Evolutionary conservation across 2,113 vertebrate species (phyloP), one percentile per base, ranked within the genome.

Genomic region (Platycercus adscitus): DNA sequence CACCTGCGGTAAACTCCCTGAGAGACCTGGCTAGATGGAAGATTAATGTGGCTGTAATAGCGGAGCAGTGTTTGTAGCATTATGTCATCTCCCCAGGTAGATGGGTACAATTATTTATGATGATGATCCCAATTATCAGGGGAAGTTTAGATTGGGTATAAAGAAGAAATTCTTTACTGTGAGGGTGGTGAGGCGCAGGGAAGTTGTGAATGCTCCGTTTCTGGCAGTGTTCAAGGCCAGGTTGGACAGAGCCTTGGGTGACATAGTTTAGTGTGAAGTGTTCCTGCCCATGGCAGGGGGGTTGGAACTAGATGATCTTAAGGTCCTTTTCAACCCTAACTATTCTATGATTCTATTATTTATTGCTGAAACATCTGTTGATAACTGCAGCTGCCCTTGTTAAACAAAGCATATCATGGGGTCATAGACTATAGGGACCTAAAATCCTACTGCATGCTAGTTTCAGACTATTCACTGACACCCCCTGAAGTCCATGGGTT

Each of bases 361-460:
- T 98, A 98, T 98, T 98, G 98, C 98, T 49, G 97, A 98, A 98
- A 98, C 98, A 98, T 98, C 98, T 98, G 98, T 98, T 98, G 98
- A 98, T 98, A 98, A 98, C 97, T 97, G 98, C 98, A 98, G 98
- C 98, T 98, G 98, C 97, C 98, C 97, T 86, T 79, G 97, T 95
- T 89, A 96, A 97, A 98, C 98, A 98, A 98, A 98, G 97, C 96
- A 72, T 96, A 97, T 97, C 96, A 14, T 66, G 92, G 97, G 98
- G 98, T 98, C 97, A 97, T 44, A 92, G 95, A 97, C 98, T 94
- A 96, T 68, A 88, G 96, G 94, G 97, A 97, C 96, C 96, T 95
- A 64, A 96, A 98, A 97, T 97, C 97, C 97, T 88, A 60, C 98
- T 96, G 96, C 97, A 97, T 96, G 98, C 98, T 96, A 97, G 93